Conservation (phyloP, 2,888 invertebrate genomes). For the Protophormia terraenovae region DNA sequence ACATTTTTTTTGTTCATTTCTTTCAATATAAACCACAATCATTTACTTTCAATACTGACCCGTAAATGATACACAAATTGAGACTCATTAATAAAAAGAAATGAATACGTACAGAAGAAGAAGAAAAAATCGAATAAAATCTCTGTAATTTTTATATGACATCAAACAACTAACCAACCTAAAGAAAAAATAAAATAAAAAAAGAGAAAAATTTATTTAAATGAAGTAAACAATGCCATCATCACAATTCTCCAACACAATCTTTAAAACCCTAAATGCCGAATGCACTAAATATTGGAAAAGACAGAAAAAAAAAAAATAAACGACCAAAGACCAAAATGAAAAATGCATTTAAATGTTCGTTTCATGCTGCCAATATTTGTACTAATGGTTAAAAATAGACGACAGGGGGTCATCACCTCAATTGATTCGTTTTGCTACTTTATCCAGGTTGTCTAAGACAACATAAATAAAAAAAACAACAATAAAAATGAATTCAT, state of each 20-base stretch:
- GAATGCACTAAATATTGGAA: conserved; percentile 34
- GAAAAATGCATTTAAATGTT: conserved; percentile 51
- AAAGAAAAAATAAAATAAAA: too few relatives aligned
- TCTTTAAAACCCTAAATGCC: conserved; percentile 31
- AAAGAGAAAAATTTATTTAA: conserved; percentile 58
- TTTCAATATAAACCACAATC: conserved; percentile 12
- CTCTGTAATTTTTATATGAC: background rate
- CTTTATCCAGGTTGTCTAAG: conserved; percentile 47
- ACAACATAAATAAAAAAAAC: conserved; percentile 31
- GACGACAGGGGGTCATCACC: conserved; percentile 64
- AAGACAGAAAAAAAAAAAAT: background rate
- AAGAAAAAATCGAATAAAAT: background rate
- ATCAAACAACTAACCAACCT: conserved; percentile 6
- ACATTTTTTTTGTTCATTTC: background rate
- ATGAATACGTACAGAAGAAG: conserved; percentile 3
- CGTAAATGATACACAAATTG: conserved; percentile 79
- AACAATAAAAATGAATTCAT: background rate
- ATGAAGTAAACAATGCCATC: conserved; percentile 64
- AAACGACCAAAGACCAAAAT: background rate
- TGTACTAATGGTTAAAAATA: conserved; percentile 65
- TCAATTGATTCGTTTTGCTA: conserved; percentile 65
- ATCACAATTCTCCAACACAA: conserved; percentile 46
- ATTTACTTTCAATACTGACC: conserved; percentile 71
- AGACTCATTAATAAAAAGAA: conserved; percentile 76
- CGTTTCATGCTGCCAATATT: conserved; percentile 66